phyloP scores from a whole-genome alignment of 2,888 invertebrate genomes.

The Eristalis pertinax region DNA sequence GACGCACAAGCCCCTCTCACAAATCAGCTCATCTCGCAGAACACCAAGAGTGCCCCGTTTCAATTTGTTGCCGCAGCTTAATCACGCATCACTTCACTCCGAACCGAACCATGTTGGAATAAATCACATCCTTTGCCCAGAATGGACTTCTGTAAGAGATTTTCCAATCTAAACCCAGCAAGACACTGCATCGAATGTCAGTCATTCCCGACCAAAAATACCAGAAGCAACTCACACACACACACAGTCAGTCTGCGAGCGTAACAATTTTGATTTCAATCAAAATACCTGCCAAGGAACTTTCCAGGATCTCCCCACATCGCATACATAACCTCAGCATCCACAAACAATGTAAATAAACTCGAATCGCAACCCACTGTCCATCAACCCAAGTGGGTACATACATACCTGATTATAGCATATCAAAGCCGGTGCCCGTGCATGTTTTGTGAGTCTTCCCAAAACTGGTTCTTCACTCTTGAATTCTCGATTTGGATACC shows the following conservation, averaged over 20 bases:
- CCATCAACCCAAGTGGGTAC: conserved; percentile 10
- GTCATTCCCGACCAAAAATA: not conserved
- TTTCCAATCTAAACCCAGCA: too few species aligned
- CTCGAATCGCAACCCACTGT: conserved; percentile 44
- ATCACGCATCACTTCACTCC: too few species aligned
- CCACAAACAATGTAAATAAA: conserved; percentile 32
- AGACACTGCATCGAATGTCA: not conserved
- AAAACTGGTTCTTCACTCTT: conserved; percentile 64
- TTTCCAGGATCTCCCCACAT: conserved; percentile 30
- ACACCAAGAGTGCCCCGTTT: too few species aligned
- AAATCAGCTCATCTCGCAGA: too few species aligned
- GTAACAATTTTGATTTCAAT: not conserved
- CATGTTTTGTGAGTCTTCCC: conserved; percentile 43
- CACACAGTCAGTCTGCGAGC: not conserved
- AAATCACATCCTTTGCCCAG: too few species aligned
- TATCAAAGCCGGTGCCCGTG: conserved; percentile 46
- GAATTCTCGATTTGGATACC: conserved; percentile 69
- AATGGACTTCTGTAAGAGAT: too few species aligned
- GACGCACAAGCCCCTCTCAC: too few species aligned
- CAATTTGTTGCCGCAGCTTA: too few species aligned
- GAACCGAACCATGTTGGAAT: too few species aligned
- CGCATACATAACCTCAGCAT: not conserved
- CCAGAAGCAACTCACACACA: not conserved
- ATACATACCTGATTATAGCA: conserved; percentile 45
- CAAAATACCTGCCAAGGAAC: conserved; percentile 6